A percentile compares a stretch with the other conserved stretches of the same genome.
Conservation (phyloP, 2,797 vertebrate genomes). For the Ctenopoma multispine region DNA sequence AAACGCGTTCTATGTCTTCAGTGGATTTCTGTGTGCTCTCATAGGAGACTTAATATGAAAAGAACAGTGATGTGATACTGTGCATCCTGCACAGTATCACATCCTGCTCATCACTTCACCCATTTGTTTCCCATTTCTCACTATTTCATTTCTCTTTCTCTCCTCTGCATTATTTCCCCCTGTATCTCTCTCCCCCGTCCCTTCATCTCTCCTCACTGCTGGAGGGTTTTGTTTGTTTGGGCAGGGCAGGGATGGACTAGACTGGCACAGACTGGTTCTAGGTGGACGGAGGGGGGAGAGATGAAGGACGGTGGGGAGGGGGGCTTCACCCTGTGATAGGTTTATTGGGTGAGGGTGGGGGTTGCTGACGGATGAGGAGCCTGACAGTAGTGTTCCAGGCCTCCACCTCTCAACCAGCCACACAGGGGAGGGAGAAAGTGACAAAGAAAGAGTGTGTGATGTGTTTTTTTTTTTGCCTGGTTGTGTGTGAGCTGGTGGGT, state of each 20-base stretch:
- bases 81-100: too few species aligned
- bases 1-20: background rate
- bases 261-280: slow-evolving; percentile 86
- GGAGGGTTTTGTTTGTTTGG: slow-evolving; percentile 73
- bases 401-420: slow-evolving; percentile 44
- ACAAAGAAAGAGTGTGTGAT: slow-evolving; percentile 23
- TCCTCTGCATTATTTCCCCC: slow-evolving; percentile 7
- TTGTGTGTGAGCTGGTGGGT: slow-evolving; percentile 32
- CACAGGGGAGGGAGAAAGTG: slow-evolving; percentile 34
- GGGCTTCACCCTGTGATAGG: slow-evolving; percentile 56
- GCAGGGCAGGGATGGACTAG: slow-evolving; percentile 77
- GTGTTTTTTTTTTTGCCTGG: slow-evolving; percentile 27
- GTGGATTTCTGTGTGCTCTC: background rate
- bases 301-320: slow-evolving; percentile 10
- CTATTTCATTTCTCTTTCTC: slow-evolving; percentile 31
- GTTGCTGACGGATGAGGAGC: slow-evolving; percentile 64
- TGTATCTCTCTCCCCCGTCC: slow-evolving; percentile 37
- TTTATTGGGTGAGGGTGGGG: slow-evolving; percentile 56
- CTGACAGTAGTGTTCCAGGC: slow-evolving; percentile 52
- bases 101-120: slow-evolving; percentile 37
- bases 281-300: slow-evolving; percentile 59
- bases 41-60: background rate
- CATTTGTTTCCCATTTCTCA: slow-evolving; percentile 31
- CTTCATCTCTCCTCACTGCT: slow-evolving; percentile 41
- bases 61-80: slow-evolving; percentile 13